Conservation (phyloP, 2,888 invertebrate species). For the Callimorpha dominula region DNA sequence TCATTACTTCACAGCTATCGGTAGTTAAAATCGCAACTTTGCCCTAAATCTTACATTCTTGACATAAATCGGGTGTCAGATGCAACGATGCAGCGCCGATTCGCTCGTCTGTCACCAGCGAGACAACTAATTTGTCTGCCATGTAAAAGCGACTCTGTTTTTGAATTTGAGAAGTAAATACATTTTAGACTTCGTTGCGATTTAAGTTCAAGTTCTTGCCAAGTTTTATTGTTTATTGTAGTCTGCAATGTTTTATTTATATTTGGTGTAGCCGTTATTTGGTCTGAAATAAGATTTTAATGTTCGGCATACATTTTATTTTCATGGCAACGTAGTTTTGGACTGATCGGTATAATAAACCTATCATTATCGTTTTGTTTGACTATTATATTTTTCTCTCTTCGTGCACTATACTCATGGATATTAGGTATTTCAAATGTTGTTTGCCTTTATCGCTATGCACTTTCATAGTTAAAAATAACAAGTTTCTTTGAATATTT, state of each 20-base stretch:
- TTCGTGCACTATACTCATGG: background rate
- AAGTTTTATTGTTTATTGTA: conserved; percentile 42
- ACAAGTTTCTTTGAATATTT: too few species aligned
- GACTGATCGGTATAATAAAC: too few species aligned
- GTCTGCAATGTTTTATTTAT: background rate
- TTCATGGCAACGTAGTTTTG: too few species aligned
- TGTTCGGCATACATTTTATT: background rate
- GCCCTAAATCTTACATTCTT: conserved; percentile 55
- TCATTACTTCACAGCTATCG: conserved; percentile 40
- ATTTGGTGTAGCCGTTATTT: background rate
- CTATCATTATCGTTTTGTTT: background rate
- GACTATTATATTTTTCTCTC: background rate
- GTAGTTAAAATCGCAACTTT: conserved; percentile 57
- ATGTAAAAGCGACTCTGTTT: conserved; percentile 64
- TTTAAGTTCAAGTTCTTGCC: conserved; percentile 42
- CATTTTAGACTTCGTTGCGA: conserved; percentile 54
- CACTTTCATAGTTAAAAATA: too few species aligned
- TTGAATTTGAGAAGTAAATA: conserved; percentile 64
- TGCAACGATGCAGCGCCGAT: conserved; percentile 61
- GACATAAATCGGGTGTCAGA: conserved; percentile 66
- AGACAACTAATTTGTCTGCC: conserved; percentile 80
- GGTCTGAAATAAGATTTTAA: background rate
- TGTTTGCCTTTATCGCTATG: too few species aligned
- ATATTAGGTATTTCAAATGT: background rate
- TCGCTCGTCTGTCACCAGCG: conserved; percentile 70